Conservation (phyloP, 2,113 vertebrate genomes). For the Galemys pyrenaicus region DNA sequence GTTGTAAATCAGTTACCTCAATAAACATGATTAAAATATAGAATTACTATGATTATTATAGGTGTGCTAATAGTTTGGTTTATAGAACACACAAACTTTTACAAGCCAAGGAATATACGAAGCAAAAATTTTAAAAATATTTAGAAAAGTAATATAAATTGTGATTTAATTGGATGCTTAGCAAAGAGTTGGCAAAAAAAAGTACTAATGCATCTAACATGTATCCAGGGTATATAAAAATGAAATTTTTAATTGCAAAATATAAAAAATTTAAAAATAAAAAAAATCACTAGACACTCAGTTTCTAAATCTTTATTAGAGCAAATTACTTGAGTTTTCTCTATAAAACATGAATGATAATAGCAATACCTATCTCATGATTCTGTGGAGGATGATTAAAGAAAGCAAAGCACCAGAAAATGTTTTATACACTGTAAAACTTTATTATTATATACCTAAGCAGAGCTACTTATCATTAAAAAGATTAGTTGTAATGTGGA, state of each 20-base stretch:
- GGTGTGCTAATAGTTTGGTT: not conserved
- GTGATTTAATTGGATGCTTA: not conserved
- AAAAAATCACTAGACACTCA: conserved; percentile 6
- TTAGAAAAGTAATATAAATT: not conserved
- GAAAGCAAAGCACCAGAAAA: not conserved
- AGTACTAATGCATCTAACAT: conserved; percentile 55
- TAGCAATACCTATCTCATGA: not conserved
- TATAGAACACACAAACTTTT: conserved; percentile 65
- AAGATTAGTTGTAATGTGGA: not conserved
- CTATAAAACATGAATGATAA: conserved; percentile 42
- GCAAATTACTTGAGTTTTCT: conserved; percentile 50
- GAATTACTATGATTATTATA: not conserved
- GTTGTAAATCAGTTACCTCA: no score
- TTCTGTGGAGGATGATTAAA: conserved; percentile 5
- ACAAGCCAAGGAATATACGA: conserved; percentile 62
- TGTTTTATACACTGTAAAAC: conserved; percentile 34
- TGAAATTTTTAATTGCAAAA: conserved; percentile 68
- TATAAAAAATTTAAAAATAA: conserved; percentile 61
- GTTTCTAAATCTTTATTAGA: conserved; percentile 29
- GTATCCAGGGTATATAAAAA: conserved; percentile 64
- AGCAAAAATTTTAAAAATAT: conserved; percentile 53
- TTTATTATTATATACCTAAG: conserved; percentile 41
- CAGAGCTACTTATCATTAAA: conserved; percentile 12
- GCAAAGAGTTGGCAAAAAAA: conserved; percentile 60
- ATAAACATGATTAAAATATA: not conserved